These are phyloP conservation scores for Tragelaphus buxtoni DNA, from an alignment of 2,113 vertebrate genomes.

Conservation along the genomic window DNA sequence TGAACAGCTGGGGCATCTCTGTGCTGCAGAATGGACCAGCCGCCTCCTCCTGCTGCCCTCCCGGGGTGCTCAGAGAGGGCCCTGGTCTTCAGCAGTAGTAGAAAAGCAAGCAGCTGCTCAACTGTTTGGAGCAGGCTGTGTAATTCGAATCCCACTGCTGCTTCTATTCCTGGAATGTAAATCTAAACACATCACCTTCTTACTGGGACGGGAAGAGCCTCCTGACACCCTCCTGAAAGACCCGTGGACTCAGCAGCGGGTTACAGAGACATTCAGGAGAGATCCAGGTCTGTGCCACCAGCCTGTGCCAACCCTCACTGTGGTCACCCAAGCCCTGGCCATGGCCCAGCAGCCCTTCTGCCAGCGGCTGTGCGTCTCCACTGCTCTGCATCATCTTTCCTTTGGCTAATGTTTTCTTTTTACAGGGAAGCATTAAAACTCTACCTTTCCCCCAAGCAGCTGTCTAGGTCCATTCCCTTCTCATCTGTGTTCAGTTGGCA, in stretches of 20 bases:
- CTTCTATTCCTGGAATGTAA: rapidly evolving
- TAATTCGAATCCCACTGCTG: rapidly evolving
- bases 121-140: rapidly evolving
- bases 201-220: neutral
- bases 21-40: rapidly evolving
- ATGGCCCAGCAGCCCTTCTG: rapidly evolving
- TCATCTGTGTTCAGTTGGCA: rapidly evolving
- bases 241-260: rapidly evolving
- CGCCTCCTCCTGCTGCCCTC: rapidly evolving
- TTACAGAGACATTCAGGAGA: neutral
- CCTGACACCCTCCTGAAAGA: rapidly evolving
- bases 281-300: rapidly evolving
- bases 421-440: neutral
- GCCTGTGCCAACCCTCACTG: rapidly evolving
- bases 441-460: rapidly evolving
- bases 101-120: rapidly evolving
- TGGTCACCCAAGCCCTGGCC: rapidly evolving
- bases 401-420: neutral
- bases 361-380: rapidly evolving
- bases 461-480: neutral
- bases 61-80: rapidly evolving
- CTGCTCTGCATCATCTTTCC: no score
- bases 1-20: rapidly evolving
- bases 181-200: neutral
- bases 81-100: rapidly evolving